Evolutionary conservation across 1,140 invertebrate species (phyloP), one percentile per base, ranked within the genome.

Genomic region (Lasioglossum baleicum): DNA sequence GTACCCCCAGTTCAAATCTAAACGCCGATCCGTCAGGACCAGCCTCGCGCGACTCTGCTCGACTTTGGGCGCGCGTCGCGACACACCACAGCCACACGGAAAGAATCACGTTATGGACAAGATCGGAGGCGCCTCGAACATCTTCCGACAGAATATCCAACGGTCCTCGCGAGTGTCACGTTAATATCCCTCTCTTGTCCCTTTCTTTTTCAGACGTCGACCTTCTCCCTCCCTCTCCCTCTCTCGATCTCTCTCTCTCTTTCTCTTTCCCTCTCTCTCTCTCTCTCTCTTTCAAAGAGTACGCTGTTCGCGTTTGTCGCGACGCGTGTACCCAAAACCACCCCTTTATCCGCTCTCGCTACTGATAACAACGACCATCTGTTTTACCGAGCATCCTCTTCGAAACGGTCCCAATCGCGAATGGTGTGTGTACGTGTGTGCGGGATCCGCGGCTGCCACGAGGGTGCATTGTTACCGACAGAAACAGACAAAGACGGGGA

Each of bases 41-140:
- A 22, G 4, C 40, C 26, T 11, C 20, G 60, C 60, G 58, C 60
- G 66, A 51, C 63, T 67, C 40, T 53, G 78, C 72, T 80, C 78
- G 53, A 80, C 60, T 68, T 67, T 80, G 78, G 72, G 78, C 78
- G 72, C 78, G 78, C 78, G 78, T 80, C 78, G 78, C 78, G 76
- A 66, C 76, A 51, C 64, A 26, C 11, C 4, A 71, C 6, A 48
- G 31, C n/a, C 48, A 22, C 20, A 69, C 15, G 22, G 2, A 17
- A 2, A 26, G 26, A 35, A 5, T 22, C n/a, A 31, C 71, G 56
- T 61, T 53, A 80, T 80, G 71, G 78, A 42, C 65, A 80, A 44
- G 15, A 22, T n/a, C 40, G 40, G 17, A 15, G 76, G 51, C 26
- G 8, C 20, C 22, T 73, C 26, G 56, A 53, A 15, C 20, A 17